phyloP scores from a whole-genome alignment of 37 sponge, comb jelly and placozoan genomes.

The Beroe ovata region DNA sequence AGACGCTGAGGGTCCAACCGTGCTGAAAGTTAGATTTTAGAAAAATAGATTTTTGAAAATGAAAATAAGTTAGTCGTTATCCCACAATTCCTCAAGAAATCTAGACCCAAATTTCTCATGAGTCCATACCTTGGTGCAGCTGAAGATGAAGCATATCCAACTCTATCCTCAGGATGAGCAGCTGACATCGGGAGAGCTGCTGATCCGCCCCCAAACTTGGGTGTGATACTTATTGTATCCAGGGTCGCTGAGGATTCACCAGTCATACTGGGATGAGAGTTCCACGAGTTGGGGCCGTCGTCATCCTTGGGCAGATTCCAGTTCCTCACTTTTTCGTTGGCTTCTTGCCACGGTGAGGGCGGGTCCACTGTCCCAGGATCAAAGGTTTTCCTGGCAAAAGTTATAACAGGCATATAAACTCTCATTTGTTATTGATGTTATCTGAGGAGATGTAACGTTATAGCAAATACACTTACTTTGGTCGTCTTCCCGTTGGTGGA shows the following conservation, averaged over 20 bases:
- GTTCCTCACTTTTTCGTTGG: conserved; percentile 26
- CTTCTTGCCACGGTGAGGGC: conserved; percentile 20
- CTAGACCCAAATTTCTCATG: too few species aligned
- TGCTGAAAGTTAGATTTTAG: too few species aligned
- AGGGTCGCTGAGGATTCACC: conserved; percentile 45
- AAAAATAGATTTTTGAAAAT: too few species aligned
- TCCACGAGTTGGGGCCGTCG: not conserved
- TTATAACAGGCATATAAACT: not conserved
- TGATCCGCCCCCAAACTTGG: not conserved
- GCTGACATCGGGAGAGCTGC: not conserved
- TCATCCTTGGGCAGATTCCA: not conserved
- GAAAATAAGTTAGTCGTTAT: too few species aligned
- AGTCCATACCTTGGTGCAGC: not conserved
- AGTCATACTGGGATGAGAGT: not conserved
- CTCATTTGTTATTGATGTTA: too few species aligned
- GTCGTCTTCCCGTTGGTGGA: conserved; percentile 11
- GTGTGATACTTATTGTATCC: conserved; percentile 53
- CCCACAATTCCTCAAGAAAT: too few species aligned
- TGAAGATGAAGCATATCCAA: not conserved
- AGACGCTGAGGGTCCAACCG: too few species aligned
- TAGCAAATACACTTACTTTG: not conserved
- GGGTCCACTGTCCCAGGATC: not conserved
- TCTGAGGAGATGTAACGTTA: too few species aligned
- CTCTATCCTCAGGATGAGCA: conserved; percentile 23
- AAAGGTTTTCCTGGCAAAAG: not conserved